phyloP scores from a whole-genome alignment of 35 echinoderm and acorn worm species.

The Apostichopus californicus region DNA sequence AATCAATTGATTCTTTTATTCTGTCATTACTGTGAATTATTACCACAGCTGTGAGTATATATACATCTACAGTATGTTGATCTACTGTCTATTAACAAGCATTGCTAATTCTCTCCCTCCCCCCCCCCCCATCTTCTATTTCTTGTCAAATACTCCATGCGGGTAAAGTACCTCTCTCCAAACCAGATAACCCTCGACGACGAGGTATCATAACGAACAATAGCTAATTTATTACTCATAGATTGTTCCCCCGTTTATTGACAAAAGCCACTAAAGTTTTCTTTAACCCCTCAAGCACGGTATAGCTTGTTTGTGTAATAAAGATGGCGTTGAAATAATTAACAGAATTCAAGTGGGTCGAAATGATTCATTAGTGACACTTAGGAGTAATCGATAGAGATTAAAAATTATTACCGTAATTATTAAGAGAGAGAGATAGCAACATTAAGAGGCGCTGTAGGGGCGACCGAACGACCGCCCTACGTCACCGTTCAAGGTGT shows the following conservation, averaged over 20 bases:
- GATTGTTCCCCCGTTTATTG: background rate
- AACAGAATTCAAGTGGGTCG: slow-evolving; percentile 16
- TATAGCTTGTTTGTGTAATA: slow-evolving; percentile 17
- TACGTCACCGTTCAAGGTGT: background rate
- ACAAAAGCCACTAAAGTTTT: background rate
- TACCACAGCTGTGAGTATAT: background rate
- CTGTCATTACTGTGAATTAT: background rate
- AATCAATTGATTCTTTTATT: background rate
- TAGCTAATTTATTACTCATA: slow-evolving; percentile 16
- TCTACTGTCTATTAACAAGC: background rate
- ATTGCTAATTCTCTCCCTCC: background rate
- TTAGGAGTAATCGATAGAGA: slow-evolving; percentile 4
- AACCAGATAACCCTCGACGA: background rate
- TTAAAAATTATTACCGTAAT: background rate
- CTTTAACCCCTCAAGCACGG: background rate
- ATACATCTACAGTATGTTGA: background rate
- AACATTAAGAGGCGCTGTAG: background rate
- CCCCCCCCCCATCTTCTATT: too few relatives aligned
- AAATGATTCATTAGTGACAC: slow-evolving; percentile 40
- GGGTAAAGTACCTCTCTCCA: background rate
- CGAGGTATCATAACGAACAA: background rate
- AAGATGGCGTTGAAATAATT: slow-evolving; percentile 6
- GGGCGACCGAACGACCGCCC: too few relatives aligned
- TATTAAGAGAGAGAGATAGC: background rate
- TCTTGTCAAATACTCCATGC: background rate